Base-by-base conservation (phyloP, 2,113 vertebrate genomes). In the Xiphophorus maculatus region DNA sequence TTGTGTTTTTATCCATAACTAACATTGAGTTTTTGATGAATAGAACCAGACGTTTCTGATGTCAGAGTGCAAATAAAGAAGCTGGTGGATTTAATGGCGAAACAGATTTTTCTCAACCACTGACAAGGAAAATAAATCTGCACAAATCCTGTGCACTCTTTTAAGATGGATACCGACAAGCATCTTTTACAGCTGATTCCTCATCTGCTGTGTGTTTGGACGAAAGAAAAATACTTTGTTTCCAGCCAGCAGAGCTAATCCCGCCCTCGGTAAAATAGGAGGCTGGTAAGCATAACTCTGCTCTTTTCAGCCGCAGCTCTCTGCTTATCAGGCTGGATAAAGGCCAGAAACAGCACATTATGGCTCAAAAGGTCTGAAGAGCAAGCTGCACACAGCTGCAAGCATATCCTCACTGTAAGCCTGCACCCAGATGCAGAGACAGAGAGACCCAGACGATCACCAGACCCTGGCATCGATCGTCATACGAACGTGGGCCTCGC, bases 211-310 rank as follows among this genome's bases (percentile, higher is more conserved):
- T 79, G 70, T 82, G 62, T 62, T 10, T 78, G 68, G 70, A 78
- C 0, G 8, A 27, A 72, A 73, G 63, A 61, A 68, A 83, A 73
- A 62, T 42, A 69, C 83, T 74, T 83, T 14, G 27, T 90, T 86
- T 82, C 80, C 63, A 83, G 80, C 75, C 74, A 63, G 33, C 69
- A 35, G 73, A 79, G 69, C 79, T 84, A 90, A 89, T 84, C 79
- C 80, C 71, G 74, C 82, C 85, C 74, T 71, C 25, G 71, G 79
- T 77, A 72, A 86, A 86, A 73, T 35, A 70, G 73, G 68, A 73
- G 32, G 76, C 74, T 80, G 82, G 78, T 84, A 83, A 84, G 61
- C 84, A 90, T 76, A 91, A 85, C 86, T 86, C 86, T 77, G 64
- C 71, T 76, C 58, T 78, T 63, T 80, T 83, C 73, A 78, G 83